phyloP scores from a whole-genome alignment of 2,113 vertebrate species.

The Pluvianellus socialis region DNA sequence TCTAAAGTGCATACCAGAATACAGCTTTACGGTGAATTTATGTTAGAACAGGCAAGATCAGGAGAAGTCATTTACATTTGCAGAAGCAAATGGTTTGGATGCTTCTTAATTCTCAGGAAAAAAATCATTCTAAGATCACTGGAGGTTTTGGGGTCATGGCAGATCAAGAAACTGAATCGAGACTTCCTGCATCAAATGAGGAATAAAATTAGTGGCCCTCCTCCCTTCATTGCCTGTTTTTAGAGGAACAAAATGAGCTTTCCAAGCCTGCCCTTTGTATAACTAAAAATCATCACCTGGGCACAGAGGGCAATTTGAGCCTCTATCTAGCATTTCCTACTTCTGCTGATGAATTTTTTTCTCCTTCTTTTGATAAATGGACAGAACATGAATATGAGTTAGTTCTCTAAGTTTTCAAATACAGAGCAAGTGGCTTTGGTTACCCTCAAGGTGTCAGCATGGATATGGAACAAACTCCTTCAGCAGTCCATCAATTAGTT shows the following conservation, averaged over 20 bases:
- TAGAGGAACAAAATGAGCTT: not conserved
- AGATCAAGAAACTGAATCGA: not conserved
- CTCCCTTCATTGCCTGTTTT: not conserved
- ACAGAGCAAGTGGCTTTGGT: not conserved
- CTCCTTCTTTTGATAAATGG: not conserved
- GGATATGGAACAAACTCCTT: not conserved
- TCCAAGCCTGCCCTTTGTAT: not conserved
- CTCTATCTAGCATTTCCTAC: not conserved
- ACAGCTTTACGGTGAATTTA: not conserved
- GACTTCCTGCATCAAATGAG: not conserved
- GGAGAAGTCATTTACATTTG: not conserved
- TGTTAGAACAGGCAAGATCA: not conserved
- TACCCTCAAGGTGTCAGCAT: constrained; percentile 19
- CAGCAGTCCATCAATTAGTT: not conserved
- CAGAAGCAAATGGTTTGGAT: not conserved
- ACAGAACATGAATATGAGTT: not conserved
- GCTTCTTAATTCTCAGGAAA: not conserved
- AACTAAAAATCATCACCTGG: not conserved
- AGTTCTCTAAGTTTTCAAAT: not conserved
- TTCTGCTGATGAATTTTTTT: not conserved
- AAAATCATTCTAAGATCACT: not conserved
- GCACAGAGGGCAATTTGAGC: not conserved
- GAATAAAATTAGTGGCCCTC: not conserved
- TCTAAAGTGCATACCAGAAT: not conserved
- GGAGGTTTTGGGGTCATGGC: not conserved